phyloP scores from a whole-genome alignment of 2,113 vertebrate species.

The Calidris pugnax region DNA sequence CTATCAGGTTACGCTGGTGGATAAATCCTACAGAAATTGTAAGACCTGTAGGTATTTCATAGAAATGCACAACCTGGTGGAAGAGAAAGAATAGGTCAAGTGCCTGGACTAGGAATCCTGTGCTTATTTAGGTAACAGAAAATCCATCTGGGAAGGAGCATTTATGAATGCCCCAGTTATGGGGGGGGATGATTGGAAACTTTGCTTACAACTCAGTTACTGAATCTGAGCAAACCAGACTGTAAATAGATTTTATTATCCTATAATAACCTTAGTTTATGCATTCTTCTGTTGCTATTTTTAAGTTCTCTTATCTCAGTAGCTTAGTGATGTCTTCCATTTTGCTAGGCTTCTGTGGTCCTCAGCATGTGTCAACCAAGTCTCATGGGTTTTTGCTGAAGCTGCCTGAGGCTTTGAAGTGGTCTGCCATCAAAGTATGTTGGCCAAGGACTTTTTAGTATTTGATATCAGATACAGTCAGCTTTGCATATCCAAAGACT shows the following conservation, averaged over 20 bases:
- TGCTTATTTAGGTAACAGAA: background rate
- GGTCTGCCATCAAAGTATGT: background rate
- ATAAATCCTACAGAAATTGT: background rate
- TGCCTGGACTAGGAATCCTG: background rate
- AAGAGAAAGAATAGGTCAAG: background rate
- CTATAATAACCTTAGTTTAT: background rate
- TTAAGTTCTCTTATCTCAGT: background rate
- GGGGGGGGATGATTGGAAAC: background rate
- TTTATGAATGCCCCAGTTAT: background rate
- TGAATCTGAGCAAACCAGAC: background rate
- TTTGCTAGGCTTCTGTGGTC: background rate
- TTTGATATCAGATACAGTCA: background rate
- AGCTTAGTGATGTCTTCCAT: background rate
- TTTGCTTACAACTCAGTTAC: background rate
- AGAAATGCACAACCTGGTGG: background rate
- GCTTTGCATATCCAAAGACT: background rate
- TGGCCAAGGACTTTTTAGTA: background rate
- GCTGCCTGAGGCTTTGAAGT: background rate
- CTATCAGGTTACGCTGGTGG: background rate
- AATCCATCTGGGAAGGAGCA: background rate
- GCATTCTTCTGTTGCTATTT: background rate
- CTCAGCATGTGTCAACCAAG: background rate
- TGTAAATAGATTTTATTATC: background rate
- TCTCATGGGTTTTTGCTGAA: background rate
- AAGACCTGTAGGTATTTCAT: background rate